Evolutionary conservation across 2,113 vertebrate genomes (phyloP).

Genomic region (Otolemur garnettii): DNA sequence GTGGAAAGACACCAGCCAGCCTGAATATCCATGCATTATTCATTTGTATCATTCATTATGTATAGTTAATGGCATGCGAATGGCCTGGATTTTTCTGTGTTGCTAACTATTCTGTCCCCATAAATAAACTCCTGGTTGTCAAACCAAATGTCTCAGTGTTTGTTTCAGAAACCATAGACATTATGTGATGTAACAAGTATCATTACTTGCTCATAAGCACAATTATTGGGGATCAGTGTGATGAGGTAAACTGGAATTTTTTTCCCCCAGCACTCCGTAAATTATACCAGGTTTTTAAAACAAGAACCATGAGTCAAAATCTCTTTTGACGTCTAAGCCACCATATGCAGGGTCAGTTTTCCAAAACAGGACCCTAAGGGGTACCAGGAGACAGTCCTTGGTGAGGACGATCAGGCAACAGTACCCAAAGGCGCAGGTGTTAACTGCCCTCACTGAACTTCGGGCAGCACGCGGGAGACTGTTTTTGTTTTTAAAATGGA

Average conservation of each 20-base stretch:
- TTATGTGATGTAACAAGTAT: neutral
- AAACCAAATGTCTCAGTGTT: conserved; percentile 30
- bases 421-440: neutral
- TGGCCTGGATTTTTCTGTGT: conserved; percentile 63
- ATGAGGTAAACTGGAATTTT: neutral
- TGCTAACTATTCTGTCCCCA: conserved; percentile 14
- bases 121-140: conserved; percentile 27
- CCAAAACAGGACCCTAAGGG: neutral
- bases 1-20: neutral
- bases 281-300: neutral
- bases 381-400: neutral
- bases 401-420: neutral
- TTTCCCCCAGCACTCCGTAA: neutral
- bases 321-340: neutral
- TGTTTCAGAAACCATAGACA: neutral
- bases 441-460: neutral
- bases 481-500: neutral
- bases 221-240: neutral
- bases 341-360: neutral
- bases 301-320: conserved; percentile 44
- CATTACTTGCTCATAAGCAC: neutral
- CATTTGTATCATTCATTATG: conserved; percentile 17
- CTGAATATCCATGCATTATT: conserved; percentile 58
- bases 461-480: neutral
- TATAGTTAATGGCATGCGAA: conserved; percentile 44